Percentiles rank a stretch among this genome's conserved stretches.
Conservation (phyloP, 2,113 vertebrate species). For the Prunella himalayana region DNA sequence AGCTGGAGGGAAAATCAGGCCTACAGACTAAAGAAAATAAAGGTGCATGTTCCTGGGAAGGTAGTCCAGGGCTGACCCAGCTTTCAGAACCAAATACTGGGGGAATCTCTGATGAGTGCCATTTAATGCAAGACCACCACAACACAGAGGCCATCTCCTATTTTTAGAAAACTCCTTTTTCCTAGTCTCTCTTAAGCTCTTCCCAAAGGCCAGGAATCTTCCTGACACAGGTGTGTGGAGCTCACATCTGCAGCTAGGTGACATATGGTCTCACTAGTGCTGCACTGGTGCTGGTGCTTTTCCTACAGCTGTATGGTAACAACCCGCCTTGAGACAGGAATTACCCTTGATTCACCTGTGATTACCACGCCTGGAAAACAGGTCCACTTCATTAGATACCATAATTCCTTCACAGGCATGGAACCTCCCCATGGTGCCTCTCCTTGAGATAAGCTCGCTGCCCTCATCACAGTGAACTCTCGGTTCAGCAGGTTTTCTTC, state of each 20-base stretch:
- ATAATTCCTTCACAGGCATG: background rate
- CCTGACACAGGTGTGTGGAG: background rate
- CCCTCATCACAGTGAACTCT: background rate
- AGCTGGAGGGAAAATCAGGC: background rate
- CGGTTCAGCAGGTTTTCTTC: background rate
- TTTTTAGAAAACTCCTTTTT: background rate
- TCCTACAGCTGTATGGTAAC: rapidly evolving
- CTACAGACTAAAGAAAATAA: background rate
- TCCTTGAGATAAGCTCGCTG: background rate
- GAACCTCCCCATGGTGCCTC: background rate
- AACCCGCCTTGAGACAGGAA: rapidly evolving
- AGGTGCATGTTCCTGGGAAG: background rate
- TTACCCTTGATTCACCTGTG: background rate
- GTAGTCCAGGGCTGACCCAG: background rate
- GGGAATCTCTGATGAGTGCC: background rate
- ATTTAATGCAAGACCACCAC: background rate
- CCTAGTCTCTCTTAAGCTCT: background rate
- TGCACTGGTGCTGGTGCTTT: background rate
- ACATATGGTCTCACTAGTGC: rapidly evolving
- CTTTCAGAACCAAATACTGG: background rate
- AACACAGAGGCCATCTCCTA: background rate
- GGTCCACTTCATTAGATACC: background rate
- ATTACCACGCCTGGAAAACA: background rate
- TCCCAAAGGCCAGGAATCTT: background rate
- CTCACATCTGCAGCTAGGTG: rapidly evolving